Evolutionary conservation across 1,140 invertebrate species (phyloP), one percentile per base, ranked within the genome.

Genomic region (Dermatophagoides farinae): DNA sequence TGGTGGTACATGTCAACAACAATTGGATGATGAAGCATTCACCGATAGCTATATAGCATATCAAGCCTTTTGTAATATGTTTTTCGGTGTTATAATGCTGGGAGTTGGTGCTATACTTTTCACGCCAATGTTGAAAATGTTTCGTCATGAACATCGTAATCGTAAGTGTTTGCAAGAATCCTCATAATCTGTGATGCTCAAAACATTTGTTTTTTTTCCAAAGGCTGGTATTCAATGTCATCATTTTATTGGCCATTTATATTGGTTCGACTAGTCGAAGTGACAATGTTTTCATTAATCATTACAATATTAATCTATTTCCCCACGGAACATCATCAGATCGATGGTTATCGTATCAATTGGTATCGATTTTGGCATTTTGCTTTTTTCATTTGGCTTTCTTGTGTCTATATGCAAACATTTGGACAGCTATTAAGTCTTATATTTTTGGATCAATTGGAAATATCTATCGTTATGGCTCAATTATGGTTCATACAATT

Each of bases 61-160:
- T 23, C 47, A 50, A 2, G 16, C 18, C 1, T 50, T 18, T 50
- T 18, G 14, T 22, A 23, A 11, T 12, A 1, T 50, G n/a, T 25
- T 50, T 11, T 11, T 50, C 22, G 47, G 47, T 12, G 18, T 50
- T 50, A 31, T 31, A 31, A 31, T 31, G 31, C 8, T 31, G 8
- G 31, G 31, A 4, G 31, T 31, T 31, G 25, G 53, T 4, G 38
- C 53, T 4, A 23, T 44, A 11, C 6, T 55, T 4, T 55, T 55
- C 23, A 11, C 41, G n/a, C 53, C 53, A 25, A 18, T 44, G 53
- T 14, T 55, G 12, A 44, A 39, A 20, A 23, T 55, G 38, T 55
- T 55, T 44, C 53, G 53, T 25, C 14, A 44, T 55, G 53, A 55
- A 40, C 53, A 55, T 55, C 53, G 53, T 12, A 55, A 55, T 55